Conservation (phyloP, 2,113 vertebrate genomes). For the Callocephalon fimbriatum region DNA sequence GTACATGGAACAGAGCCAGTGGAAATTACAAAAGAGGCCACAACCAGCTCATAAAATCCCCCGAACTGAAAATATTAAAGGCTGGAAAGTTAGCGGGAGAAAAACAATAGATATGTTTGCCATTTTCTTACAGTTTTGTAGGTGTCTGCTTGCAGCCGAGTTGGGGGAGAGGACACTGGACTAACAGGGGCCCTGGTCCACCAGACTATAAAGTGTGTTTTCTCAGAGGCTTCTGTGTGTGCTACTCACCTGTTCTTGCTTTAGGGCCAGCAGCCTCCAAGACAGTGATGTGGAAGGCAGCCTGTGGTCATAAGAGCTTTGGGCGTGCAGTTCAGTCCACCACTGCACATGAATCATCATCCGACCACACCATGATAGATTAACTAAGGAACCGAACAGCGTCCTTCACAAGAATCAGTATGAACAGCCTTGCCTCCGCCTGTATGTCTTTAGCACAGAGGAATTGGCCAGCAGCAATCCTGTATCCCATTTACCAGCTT, state of each 20-base stretch:
- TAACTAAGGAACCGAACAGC: neutral
- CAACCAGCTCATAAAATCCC: neutral
- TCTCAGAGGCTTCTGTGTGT: neutral
- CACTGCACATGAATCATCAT: neutral
- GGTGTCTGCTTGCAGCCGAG: neutral
- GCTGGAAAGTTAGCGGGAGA: neutral
- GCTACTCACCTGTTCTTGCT: neutral
- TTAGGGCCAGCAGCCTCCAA: neutral
- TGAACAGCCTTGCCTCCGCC: neutral
- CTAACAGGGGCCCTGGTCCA: neutral
- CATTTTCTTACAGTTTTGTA: neutral
- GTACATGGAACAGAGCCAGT: neutral
- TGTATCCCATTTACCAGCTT: neutral
- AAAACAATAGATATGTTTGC: neutral
- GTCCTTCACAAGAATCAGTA: neutral
- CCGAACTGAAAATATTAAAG: neutral
- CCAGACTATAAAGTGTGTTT: neutral
- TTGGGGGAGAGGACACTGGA: neutral
- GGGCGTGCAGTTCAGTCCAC: neutral
- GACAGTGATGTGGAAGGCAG: neutral
- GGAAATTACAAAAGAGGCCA: neutral
- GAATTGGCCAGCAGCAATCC: neutral
- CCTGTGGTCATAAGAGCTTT: neutral
- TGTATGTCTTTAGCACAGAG: neutral
- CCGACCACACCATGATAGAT: fast-evolving